Conservation (phyloP, 2,888 invertebrate species). For the Drosophila quinaria region DNA sequence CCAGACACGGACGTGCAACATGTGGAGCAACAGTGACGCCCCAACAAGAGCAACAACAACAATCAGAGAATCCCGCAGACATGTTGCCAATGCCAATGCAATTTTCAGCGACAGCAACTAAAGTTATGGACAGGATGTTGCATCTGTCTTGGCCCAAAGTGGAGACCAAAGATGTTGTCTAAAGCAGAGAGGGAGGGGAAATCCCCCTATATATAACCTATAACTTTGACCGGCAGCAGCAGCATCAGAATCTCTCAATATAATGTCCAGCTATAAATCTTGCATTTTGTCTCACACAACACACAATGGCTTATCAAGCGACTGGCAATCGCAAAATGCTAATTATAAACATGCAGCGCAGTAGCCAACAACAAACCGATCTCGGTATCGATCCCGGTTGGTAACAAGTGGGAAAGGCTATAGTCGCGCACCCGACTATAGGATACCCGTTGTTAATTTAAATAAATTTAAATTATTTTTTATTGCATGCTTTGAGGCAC, state of each 20-base stretch:
- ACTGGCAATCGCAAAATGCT: conserved; percentile 78
- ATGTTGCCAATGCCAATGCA: conserved; percentile 58
- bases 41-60: conserved; percentile 45
- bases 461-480: too few relatives aligned
- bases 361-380: conserved; percentile 30
- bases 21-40: conserved; percentile 70
- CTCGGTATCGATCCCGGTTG: background rate
- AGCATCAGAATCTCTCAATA: conserved; percentile 72
- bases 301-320: conserved; percentile 72
- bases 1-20: conserved; percentile 69
- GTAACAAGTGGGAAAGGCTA: background rate
- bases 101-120: conserved; percentile 63
- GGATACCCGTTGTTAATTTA: too few relatives aligned
- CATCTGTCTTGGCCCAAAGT: conserved; percentile 60
- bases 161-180: conserved; percentile 17
- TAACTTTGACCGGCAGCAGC: conserved; percentile 1
- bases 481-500: too few relatives aligned
- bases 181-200: background rate
- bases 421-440: too few relatives aligned
- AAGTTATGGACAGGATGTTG: conserved; percentile 81
- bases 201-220: background rate
- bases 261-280: conserved; percentile 80
- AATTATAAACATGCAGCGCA: conserved; percentile 74
- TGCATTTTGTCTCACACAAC: conserved; percentile 69
- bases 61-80: conserved; percentile 37